Percentiles rank a stretch among this genome's conserved stretches.
phyloP scores from a whole-genome alignment of 2,888 invertebrate genomes.

The Hartigia nigra region DNA sequence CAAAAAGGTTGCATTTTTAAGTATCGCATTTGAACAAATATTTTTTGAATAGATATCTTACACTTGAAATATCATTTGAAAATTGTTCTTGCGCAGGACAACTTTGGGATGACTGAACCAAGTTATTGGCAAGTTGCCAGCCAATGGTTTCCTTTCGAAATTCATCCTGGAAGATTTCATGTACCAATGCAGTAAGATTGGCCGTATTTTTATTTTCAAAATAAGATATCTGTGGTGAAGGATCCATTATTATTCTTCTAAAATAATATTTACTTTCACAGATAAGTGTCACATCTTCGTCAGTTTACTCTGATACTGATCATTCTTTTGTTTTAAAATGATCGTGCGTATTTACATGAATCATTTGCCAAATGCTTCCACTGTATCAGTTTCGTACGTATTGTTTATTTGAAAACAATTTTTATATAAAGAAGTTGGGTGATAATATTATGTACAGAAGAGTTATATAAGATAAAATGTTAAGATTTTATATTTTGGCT shows the following conservation, averaged over 20 bases:
- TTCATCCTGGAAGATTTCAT: slow-evolving; percentile 55
- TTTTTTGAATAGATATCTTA: background rate
- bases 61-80: background rate
- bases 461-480: slow-evolving; percentile 43
- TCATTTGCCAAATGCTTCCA: background rate
- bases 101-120: background rate
- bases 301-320: background rate
- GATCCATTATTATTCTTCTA: slow-evolving; percentile 45
- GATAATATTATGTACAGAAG: slow-evolving; percentile 51
- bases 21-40: background rate
- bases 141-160: slow-evolving; percentile 40
- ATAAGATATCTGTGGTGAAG: slow-evolving; percentile 49
- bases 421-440: slow-evolving; percentile 50
- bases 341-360: background rate
- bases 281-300: background rate
- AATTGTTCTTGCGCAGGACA: background rate
- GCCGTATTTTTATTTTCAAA: slow-evolving; percentile 38
- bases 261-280: background rate
- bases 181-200: slow-evolving; percentile 48
- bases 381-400: slow-evolving; percentile 33
- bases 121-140: slow-evolving; percentile 19
- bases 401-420: slow-evolving; percentile 52
- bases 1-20: background rate
- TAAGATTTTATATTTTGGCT: slow-evolving; percentile 48
- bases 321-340: slow-evolving; percentile 2